phyloP scores from a whole-genome alignment of 2,113 vertebrate species.

The Gracilinanus agilis region DNA sequence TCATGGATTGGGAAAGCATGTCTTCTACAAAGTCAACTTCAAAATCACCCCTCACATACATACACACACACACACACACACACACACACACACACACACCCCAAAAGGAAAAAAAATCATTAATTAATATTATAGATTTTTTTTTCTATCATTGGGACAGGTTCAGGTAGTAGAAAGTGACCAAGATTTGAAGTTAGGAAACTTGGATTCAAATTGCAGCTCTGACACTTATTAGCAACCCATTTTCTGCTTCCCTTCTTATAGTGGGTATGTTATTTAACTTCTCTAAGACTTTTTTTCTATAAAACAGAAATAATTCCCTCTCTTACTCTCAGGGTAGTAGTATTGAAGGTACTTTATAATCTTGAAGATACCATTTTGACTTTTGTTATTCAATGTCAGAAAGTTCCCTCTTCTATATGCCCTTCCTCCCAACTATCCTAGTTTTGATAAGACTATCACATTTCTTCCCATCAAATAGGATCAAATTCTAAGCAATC shows the following conservation, averaged over 20 bases:
- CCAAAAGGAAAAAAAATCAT: not conserved
- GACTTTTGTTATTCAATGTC: too few species aligned
- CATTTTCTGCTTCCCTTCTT: too few species aligned
- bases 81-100: not conserved
- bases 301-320: not conserved
- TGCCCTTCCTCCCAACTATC: too few species aligned
- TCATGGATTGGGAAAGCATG: not conserved
- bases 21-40: not conserved
- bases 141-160: not conserved
- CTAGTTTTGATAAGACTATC: not conserved
- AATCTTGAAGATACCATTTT: not conserved
- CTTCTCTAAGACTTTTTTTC: not conserved
- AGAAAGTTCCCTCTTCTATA: too few species aligned
- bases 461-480: not conserved
- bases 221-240: not conserved
- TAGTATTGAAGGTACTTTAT: not conserved
- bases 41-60: not conserved
- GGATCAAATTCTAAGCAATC: not conserved
- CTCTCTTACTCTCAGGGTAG: not conserved
- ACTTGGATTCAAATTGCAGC: not conserved
- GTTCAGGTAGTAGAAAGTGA: not conserved
- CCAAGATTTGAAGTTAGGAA: not conserved
- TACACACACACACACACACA: not conserved
- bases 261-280: too few species aligned
- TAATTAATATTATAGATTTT: not conserved